Conservation (phyloP, 2,888 invertebrate genomes). For the Odontomyia ornata region DNA sequence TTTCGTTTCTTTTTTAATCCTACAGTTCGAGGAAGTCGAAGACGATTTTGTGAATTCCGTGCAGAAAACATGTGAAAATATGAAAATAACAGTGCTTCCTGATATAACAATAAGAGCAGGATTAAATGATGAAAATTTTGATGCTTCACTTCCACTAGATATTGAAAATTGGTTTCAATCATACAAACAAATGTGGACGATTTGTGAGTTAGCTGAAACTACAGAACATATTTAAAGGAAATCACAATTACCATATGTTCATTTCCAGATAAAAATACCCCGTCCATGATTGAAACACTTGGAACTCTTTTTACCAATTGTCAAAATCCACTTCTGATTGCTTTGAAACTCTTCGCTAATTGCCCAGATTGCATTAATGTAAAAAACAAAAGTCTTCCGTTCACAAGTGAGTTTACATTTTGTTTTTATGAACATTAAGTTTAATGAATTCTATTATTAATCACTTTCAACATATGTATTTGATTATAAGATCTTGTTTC, state of each 20-base stretch:
- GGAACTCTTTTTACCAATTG: slow-evolving; percentile 54
- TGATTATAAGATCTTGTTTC: too few species aligned
- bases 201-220: slow-evolving; percentile 53
- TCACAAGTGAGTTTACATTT: slow-evolving; percentile 55
- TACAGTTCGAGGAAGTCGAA: slow-evolving; percentile 44
- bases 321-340: slow-evolving; percentile 58
- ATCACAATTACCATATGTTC: neutral
- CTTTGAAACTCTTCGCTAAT: slow-evolving; percentile 61
- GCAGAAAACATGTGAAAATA: slow-evolving; percentile 53
- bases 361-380: slow-evolving; percentile 61
- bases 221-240: neutral
- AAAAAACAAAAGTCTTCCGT: slow-evolving; percentile 60
- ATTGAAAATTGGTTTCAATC: slow-evolving; percentile 57
- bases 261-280: slow-evolving; percentile 56
- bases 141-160: slow-evolving; percentile 56
- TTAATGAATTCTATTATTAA: neutral
- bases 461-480: too few species aligned
- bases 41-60: slow-evolving; percentile 45
- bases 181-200: slow-evolving; percentile 59
- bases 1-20: slow-evolving; percentile 2
- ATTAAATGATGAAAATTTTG: slow-evolving; percentile 60
- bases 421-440: neutral
- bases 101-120: slow-evolving; percentile 62
- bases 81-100: slow-evolving; percentile 62
- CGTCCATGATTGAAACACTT: slow-evolving; percentile 56